These are phyloP conservation scores for Aramus guarauna DNA, from an alignment of 2,113 vertebrate genomes.

Conservation along the genomic window DNA sequence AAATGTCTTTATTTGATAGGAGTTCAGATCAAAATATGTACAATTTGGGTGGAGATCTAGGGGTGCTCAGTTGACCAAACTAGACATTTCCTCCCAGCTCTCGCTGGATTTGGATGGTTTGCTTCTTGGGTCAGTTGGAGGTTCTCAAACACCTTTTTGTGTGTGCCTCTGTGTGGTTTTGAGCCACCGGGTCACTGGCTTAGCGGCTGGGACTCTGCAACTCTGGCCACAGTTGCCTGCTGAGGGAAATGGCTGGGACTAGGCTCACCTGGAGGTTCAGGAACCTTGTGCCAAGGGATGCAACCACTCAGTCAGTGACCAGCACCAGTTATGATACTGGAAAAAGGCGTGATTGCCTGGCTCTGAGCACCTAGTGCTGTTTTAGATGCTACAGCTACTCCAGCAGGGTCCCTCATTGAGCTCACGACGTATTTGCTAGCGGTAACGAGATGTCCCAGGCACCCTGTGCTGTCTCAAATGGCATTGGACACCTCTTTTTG, in stretches of 20 bases:
- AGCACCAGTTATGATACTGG: not conserved
- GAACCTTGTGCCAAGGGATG: not conserved
- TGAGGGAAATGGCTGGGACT: not conserved
- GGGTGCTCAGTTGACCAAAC: rapidly evolving
- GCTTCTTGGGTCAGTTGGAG: not conserved
- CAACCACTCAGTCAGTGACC: not conserved
- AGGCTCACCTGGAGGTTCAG: not conserved
- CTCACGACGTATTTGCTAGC: not conserved
- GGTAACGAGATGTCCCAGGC: not conserved
- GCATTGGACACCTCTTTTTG: not conserved
- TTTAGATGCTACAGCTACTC: not conserved
- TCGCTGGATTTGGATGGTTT: not conserved
- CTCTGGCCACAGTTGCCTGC: not conserved
- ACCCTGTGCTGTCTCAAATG: not conserved
- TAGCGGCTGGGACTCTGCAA: not conserved
- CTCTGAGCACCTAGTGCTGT: not conserved
- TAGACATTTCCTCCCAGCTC: not conserved
- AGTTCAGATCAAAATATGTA: not conserved
- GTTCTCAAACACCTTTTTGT: not conserved
- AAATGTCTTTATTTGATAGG: not conserved
- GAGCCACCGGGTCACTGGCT: not conserved
- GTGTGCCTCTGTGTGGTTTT: not conserved
- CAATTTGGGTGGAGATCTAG: not conserved
- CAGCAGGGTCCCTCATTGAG: not conserved
- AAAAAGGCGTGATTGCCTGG: not conserved